These are phyloP conservation scores for Piscicola geometra DNA, from an alignment of 2,888 invertebrate genomes.

Conservation along the genomic window DNA sequence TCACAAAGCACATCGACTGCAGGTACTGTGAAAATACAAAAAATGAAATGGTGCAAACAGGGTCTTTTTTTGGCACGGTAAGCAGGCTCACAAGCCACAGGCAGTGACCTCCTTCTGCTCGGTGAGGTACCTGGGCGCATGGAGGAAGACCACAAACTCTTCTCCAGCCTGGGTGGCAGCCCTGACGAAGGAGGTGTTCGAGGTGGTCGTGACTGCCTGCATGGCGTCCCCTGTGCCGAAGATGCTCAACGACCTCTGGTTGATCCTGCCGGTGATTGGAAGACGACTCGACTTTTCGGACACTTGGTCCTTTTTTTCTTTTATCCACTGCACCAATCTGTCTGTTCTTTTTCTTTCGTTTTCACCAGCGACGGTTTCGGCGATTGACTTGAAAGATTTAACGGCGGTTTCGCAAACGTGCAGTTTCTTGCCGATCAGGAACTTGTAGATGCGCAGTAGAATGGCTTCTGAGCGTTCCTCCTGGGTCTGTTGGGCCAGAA, in stretches of 20 bases:
- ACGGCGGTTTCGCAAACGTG: slow-evolving; percentile 63
- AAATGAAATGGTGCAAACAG: too few species aligned
- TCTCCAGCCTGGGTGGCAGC: slow-evolving; percentile 86
- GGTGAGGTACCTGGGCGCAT: slow-evolving; percentile 86
- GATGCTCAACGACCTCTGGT: slow-evolving; percentile 74
- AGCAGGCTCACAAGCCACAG: too few species aligned
- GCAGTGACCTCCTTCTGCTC: slow-evolving; percentile 87
- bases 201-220: slow-evolving; percentile 81
- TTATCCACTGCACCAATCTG: slow-evolving; percentile 63
- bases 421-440: slow-evolving; percentile 60
- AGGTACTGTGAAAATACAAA: too few species aligned
- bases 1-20: too few species aligned
- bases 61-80: too few species aligned
- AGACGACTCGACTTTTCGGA: slow-evolving; percentile 56
- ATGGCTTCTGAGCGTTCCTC: slow-evolving; percentile 76
- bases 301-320: slow-evolving; percentile 28
- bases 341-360: slow-evolving; percentile 69
- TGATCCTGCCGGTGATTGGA: slow-evolving; percentile 74
- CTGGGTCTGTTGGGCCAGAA: slow-evolving; percentile 76
- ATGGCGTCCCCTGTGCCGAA: slow-evolving; percentile 86
- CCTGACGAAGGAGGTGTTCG: slow-evolving; percentile 85
- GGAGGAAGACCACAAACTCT: slow-evolving; percentile 77
- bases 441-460: slow-evolving; percentile 71
- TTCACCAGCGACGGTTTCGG: slow-evolving; percentile 75
- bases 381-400: slow-evolving; percentile 75